These are phyloP conservation scores for Heteropelma amictum DNA, from an alignment of 2,888 invertebrate genomes.

Conservation along the genomic window DNA sequence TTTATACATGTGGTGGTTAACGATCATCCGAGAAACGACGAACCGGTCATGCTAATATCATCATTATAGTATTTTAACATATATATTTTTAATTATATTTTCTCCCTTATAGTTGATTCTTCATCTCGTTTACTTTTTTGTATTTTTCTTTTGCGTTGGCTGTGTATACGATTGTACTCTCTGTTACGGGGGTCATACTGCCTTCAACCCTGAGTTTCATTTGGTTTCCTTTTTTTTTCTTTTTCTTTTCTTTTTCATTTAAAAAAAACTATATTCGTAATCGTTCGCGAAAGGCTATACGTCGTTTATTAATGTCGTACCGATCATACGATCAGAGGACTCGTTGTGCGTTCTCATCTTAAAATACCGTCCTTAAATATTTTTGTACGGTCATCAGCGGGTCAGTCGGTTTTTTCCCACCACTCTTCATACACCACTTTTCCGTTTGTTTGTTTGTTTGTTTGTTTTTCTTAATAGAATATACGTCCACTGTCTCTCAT, in stretches of 20 bases:
- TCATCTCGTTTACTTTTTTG: slow-evolving; percentile 22
- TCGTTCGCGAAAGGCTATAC: slow-evolving; percentile 18
- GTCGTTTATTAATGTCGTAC: slow-evolving; percentile 13
- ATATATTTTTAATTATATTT: slow-evolving; percentile 39
- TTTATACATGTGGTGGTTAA: background rate
- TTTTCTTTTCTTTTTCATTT: slow-evolving; percentile 27
- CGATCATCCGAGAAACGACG: slow-evolving; percentile 38
- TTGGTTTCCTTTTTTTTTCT: slow-evolving; percentile 48
- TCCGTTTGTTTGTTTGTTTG: slow-evolving; percentile 5
- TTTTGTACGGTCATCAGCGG: too few relatives aligned
- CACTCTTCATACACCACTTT: background rate
- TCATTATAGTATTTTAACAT: slow-evolving; percentile 48
- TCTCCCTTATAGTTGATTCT: slow-evolving; percentile 22
- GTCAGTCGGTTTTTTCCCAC: too few relatives aligned
- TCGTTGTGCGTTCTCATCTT: slow-evolving; percentile 45
- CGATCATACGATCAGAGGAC: slow-evolving; percentile 12
- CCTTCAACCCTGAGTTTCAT: slow-evolving; percentile 74
- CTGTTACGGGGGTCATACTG: slow-evolving; percentile 76
- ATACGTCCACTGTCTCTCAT: slow-evolving; percentile 43
- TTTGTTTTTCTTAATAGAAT: slow-evolving; percentile 46
- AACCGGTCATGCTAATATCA: slow-evolving; percentile 55
- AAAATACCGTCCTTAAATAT: background rate
- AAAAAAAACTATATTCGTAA: slow-evolving; percentile 26
- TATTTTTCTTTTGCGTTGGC: slow-evolving; percentile 73
- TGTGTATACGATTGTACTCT: slow-evolving; percentile 78